Evolutionary conservation across 2,888 invertebrate species (phyloP).

Genomic region (Auanema sp.): DNA sequence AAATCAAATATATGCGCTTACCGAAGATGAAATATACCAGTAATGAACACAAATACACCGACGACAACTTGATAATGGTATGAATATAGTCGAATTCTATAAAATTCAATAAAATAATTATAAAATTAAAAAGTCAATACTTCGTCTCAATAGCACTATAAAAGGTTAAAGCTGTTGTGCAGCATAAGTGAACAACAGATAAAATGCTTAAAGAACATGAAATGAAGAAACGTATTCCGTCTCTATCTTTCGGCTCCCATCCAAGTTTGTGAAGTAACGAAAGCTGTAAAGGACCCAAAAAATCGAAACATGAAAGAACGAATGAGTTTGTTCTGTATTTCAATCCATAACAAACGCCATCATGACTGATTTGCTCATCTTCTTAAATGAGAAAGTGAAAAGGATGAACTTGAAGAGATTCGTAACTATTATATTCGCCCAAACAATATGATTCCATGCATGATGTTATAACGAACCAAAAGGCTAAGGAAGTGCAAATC

Average conservation of each 20-base stretch:
- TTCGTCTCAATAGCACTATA: constrained; percentile 48
- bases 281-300: constrained; percentile 34
- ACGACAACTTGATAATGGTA: constrained; percentile 44
- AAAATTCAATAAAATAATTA: constrained; percentile 4
- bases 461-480: constrained; percentile 41
- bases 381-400: constrained; percentile 25
- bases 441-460: constrained; percentile 46
- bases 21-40: constrained; percentile 30
- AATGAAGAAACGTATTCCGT: constrained; percentile 28
- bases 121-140: constrained; percentile 18
- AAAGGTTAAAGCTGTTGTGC: constrained; percentile 38
- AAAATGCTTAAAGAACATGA: constrained; percentile 37
- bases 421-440: constrained; percentile 32
- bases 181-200: constrained; percentile 35
- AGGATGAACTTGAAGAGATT: neutral
- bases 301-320: constrained; percentile 34
- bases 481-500: constrained; percentile 31
- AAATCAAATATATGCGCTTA: constrained; percentile 2
- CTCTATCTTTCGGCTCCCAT: constrained; percentile 35
- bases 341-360: constrained; percentile 46
- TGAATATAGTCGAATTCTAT: constrained; percentile 45
- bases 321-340: constrained; percentile 38
- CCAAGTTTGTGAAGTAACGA: constrained; percentile 37
- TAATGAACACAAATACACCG: constrained; percentile 32
- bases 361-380: constrained; percentile 28